Percentiles rank a stretch among this genome's conserved stretches.
phyloP scores from a whole-genome alignment of 2,113 vertebrate genomes.

The Bufo bufo region DNA sequence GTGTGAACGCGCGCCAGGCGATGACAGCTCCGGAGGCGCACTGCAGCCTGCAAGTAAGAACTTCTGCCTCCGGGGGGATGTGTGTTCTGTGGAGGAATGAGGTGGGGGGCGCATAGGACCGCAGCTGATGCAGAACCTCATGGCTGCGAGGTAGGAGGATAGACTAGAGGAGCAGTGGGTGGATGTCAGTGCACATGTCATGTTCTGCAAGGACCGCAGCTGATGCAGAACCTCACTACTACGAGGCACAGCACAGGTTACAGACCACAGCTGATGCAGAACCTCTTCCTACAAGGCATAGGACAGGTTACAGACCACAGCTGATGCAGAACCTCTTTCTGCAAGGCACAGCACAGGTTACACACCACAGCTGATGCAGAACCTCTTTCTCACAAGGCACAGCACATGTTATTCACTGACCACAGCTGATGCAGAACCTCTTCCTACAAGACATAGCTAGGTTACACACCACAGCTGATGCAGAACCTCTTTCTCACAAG shows the following conservation, averaged over 20 bases:
- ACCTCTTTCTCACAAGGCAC: neutral
- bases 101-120: neutral
- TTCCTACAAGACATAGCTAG: neutral
- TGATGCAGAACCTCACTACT: neutral
- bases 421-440: neutral
- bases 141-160: neutral
- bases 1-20: neutral
- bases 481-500: neutral
- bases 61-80: neutral
- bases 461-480: neutral
- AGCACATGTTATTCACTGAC: neutral
- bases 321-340: neutral
- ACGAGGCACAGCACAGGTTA: neutral
- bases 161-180: neutral
- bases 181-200: neutral
- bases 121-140: neutral
- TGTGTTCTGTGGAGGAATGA: neutral
- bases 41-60: constrained; percentile 44
- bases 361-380: neutral
- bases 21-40: constrained; percentile 36
- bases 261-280: neutral
- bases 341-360: neutral
- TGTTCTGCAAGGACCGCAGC: neutral
- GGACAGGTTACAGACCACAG: neutral
- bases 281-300: neutral